Conservation (phyloP, 2,888 invertebrate genomes). For the Alloscopus bannaensis region DNA sequence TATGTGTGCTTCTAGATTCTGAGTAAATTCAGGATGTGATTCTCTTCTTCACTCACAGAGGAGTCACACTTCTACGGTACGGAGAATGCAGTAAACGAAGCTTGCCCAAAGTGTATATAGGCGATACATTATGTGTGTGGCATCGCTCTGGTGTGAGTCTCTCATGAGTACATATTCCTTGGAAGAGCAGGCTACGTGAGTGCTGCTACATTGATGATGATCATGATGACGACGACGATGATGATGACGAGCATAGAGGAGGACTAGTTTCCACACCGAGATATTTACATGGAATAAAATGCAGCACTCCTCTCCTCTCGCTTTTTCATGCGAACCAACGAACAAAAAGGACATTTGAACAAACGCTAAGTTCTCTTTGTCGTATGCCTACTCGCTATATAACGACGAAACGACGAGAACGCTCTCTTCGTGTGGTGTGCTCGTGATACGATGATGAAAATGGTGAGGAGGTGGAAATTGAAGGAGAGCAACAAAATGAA, state of each 20-base stretch:
- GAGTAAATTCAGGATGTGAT: slow-evolving; percentile 43
- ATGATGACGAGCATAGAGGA: slow-evolving; percentile 12
- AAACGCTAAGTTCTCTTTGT: neutral
- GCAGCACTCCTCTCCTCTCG: slow-evolving; percentile 24
- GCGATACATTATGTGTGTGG: slow-evolving; percentile 16
- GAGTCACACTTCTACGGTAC: too few species aligned
- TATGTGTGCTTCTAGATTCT: slow-evolving; percentile 5
- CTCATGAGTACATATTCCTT: slow-evolving; percentile 37
- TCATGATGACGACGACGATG: slow-evolving; percentile 27
- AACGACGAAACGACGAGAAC: too few species aligned
- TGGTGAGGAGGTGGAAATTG: slow-evolving; percentile 44
- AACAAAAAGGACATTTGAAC: slow-evolving; percentile 39
- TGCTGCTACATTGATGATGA: slow-evolving; percentile 24
- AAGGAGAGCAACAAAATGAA: slow-evolving; percentile 45
- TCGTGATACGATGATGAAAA: slow-evolving; percentile 20
- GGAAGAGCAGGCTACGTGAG: too few species aligned
- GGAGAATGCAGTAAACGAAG: neutral
- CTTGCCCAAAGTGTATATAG: neutral
- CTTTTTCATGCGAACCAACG: slow-evolving; percentile 38
- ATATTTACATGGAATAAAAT: slow-evolving; percentile 48
- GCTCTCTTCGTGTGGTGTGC: slow-evolving; percentile 13
- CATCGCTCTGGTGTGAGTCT: neutral
- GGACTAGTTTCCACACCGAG: slow-evolving; percentile 47
- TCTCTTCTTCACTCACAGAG: slow-evolving; percentile 12
- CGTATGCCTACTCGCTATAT: too few species aligned